Evolutionary conservation across 2,113 vertebrate species (phyloP), one percentile per base, ranked within the genome.

Genomic region (Oryzias woworae): DNA sequence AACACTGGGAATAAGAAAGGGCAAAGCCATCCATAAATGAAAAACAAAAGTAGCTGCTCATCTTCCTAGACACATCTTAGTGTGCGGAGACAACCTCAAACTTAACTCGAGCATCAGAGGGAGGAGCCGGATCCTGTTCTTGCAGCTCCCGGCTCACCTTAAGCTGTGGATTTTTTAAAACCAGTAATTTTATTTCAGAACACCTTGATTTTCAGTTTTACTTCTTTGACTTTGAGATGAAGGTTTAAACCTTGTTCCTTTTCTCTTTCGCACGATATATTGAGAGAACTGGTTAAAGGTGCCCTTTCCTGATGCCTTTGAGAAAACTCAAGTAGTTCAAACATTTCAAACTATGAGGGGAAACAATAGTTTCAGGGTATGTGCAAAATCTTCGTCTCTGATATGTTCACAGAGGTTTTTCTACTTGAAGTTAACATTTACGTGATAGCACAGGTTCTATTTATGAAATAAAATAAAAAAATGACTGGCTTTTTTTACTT

Each of bases 131-230:
- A 76, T 78, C 62, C 66, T 69, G 69, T 72, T 76, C 78, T 62
- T 10, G 68, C 64, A 72, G 54, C 46, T 77, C 79, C 47, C 48
- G 49, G 46, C 53, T 87, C 67, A 66, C 49, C 80, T 80, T 71
- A 78, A 70, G 62, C 83, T 58, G 31, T 24, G 22, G 65, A 36
- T 80, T 80, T 82, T 88, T 82, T 80, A 81, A 58, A 48, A 82
- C 53, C 18, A 46, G 74, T 86, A 83, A 87, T 87, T 85, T 85
- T 60, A 81, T 87, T 88, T 84, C 69, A 84, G 72, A 80, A 80
- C 66, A 85, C 77, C 71, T 62, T 76, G 69, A 90, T 87, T 87
- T 81, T 85, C 80, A 78, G 81, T 82, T 90, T 87, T 73, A 63
- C 52, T 80, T 69, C 50, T 73, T 77, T 82, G 81, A 84, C 66